These are phyloP conservation scores for Gryllus longicercus DNA, from an alignment of 2,888 invertebrate species.

Conservation along the genomic window DNA sequence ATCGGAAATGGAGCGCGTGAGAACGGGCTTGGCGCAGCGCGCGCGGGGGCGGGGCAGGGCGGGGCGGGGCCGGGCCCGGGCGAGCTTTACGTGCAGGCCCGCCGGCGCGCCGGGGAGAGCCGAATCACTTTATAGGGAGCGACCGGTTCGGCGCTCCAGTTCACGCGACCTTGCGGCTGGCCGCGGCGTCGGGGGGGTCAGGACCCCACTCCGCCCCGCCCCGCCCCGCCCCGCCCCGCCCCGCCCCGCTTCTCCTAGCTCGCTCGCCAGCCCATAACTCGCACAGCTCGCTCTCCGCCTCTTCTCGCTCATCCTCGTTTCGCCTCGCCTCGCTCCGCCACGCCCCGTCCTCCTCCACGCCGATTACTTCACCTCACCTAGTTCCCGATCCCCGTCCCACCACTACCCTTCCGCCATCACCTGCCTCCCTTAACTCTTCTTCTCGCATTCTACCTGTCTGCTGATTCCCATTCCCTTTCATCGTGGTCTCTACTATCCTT, in stretches of 20 bases:
- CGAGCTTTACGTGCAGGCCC: neutral
- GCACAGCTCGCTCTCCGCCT: too few species aligned
- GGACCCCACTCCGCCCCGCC: neutral
- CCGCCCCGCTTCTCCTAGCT: neutral
- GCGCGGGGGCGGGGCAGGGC: neutral
- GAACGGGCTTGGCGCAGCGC: neutral
- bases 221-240: neutral
- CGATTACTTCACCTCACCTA: too few species aligned
- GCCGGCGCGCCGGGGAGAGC: neutral
- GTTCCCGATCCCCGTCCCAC: too few species aligned
- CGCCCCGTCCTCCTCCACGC: too few species aligned
- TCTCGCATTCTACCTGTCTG: too few species aligned
- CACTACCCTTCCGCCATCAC: too few species aligned
- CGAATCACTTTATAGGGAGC: constrained; percentile 1
- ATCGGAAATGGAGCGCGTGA: neutral
- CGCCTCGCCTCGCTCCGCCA: too few species aligned
- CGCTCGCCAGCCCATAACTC: neutral
- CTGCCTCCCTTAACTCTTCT: too few species aligned
- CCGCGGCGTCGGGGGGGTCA: neutral
- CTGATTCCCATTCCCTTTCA: too few species aligned
- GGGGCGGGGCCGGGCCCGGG: neutral
- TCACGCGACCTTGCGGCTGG: constrained; percentile 10
- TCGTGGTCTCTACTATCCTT: too few species aligned
- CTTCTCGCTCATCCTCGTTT: too few species aligned
- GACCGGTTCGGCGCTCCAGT: constrained; percentile 7